Evolutionary conservation across 2,888 invertebrate genomes (phyloP).

Genomic region (Papilio protenor): DNA sequence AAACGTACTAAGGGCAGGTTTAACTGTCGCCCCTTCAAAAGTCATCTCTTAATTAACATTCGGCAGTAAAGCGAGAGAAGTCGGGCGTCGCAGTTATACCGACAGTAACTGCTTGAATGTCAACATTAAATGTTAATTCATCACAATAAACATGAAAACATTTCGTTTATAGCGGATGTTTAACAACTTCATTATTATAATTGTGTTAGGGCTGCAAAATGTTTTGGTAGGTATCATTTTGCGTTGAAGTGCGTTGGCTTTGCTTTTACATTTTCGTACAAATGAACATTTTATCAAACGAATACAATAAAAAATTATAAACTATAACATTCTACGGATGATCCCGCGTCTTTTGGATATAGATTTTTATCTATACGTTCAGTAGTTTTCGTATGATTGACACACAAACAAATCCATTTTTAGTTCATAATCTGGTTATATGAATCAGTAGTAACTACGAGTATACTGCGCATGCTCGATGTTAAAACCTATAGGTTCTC

Average conservation of each 20-base stretch:
- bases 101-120: conserved; percentile 17
- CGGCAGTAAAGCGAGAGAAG: conserved; percentile 17
- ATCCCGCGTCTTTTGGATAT: too few species aligned
- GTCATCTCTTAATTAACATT: conserved; percentile 22
- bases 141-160: conserved; percentile 33
- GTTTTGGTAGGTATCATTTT: neutral
- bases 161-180: conserved; percentile 18
- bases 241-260: neutral
- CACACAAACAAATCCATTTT: too few species aligned
- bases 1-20: conserved; percentile 7
- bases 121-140: conserved; percentile 33
- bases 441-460: too few species aligned
- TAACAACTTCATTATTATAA: neutral
- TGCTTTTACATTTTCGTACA: neutral
- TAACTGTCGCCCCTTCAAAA: conserved; percentile 5
- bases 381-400: too few species aligned
- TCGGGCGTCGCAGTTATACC: conserved; percentile 1
- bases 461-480: too few species aligned
- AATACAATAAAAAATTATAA: too few species aligned
- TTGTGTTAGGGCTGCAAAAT: conserved; percentile 14
- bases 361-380: too few species aligned
- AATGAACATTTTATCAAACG: too few species aligned
- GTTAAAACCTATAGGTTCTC: too few species aligned
- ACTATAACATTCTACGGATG: too few species aligned
- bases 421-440: too few species aligned